These are phyloP conservation scores for Allygus modestus DNA, from an alignment of 2,888 invertebrate genomes.

Conservation along the genomic window DNA sequence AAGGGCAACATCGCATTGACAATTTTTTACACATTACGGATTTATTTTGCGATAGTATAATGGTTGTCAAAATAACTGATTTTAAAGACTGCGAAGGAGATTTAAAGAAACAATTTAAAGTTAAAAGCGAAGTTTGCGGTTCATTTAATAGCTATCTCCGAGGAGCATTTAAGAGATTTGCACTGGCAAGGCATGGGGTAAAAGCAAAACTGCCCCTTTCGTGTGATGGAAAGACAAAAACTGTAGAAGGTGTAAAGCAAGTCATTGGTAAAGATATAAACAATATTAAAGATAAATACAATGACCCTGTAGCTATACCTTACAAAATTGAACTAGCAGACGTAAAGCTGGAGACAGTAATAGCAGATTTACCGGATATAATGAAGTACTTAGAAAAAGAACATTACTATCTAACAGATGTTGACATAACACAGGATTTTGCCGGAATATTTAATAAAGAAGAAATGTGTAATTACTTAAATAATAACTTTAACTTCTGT, in stretches of 20 bases:
- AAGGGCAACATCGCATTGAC: conserved; percentile 20
- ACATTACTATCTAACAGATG: conserved; percentile 47
- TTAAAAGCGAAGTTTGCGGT: conserved; percentile 33
- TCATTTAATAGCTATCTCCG: conserved; percentile 46
- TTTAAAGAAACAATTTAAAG: conserved; percentile 45
- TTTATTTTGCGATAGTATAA: conserved; percentile 46
- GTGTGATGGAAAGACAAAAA: neutral
- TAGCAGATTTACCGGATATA: conserved; percentile 37
- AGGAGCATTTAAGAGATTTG: conserved; percentile 11
- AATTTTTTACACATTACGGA: conserved; percentile 55
- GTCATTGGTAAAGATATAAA: conserved; percentile 31
- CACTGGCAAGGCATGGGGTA: conserved; percentile 34
- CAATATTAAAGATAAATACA: conserved; percentile 33
- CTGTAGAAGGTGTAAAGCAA: conserved; percentile 29
- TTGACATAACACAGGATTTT: conserved; percentile 54
- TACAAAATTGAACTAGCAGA: conserved; percentile 51
- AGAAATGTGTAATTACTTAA: conserved; percentile 47
- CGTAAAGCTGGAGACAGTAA: conserved; percentile 40
- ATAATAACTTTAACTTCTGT: conserved; percentile 30
- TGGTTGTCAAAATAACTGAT: conserved; percentile 8
- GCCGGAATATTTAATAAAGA: conserved; percentile 51
- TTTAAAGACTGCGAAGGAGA: conserved; percentile 41
- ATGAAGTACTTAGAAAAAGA: conserved; percentile 37
- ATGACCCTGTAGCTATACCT: conserved; percentile 29
- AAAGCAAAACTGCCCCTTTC: conserved; percentile 45